phyloP scores from a whole-genome alignment of 1,140 invertebrate species.

The Drosophila lacteicornis region DNA sequence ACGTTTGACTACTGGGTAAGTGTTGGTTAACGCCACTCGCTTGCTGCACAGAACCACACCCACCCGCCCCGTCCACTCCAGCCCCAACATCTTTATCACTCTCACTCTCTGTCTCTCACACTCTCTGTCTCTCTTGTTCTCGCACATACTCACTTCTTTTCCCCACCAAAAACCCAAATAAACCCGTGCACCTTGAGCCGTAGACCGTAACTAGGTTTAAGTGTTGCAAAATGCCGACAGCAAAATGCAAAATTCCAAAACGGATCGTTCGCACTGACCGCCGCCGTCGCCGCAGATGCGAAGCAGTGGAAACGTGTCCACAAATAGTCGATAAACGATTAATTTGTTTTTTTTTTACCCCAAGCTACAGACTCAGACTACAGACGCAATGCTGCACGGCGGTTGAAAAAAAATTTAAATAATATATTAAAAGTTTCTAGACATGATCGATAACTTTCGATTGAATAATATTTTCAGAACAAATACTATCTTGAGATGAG shows the following conservation, averaged over 20 bases:
- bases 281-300: not conserved
- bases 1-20: conserved; percentile 98
- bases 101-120: not conserved
- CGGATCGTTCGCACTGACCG: conserved; percentile 22
- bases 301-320: not conserved
- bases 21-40: conserved; percentile 53
- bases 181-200: conserved; percentile 35
- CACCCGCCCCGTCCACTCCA: not conserved
- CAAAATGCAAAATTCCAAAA: conserved; percentile 44
- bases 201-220: conserved; percentile 37
- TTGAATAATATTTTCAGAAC: no score
- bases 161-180: not conserved
- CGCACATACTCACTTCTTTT: conserved; percentile 13
- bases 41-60: conserved; percentile 19
- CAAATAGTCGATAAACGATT: no score
- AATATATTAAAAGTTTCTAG: not conserved
- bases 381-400: not conserved
- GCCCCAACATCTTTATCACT: conserved; percentile 8
- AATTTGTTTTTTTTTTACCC: no score
- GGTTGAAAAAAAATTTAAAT: no score
- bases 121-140: conserved; percentile 25
- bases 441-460: not conserved
- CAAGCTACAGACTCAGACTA: no score
- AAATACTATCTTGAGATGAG: no score
- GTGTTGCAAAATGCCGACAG: conserved; percentile 46